phyloP scores from a whole-genome alignment of 2,113 vertebrate genomes.

The Spea bombifrons region DNA sequence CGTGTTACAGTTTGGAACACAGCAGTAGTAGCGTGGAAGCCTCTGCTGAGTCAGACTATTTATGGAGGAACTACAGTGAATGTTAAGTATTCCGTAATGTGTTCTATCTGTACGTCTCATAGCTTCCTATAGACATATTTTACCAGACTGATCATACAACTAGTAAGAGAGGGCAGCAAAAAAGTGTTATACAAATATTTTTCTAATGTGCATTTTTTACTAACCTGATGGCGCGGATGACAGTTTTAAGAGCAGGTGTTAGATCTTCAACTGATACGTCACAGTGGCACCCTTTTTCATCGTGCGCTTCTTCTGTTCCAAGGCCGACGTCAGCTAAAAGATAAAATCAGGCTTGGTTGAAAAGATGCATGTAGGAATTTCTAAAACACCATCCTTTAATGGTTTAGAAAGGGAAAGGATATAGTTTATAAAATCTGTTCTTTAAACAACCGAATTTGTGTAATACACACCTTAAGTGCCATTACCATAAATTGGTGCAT shows the following conservation, averaged over 20 bases:
- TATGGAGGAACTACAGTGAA: too few species aligned
- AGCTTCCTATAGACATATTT: neutral
- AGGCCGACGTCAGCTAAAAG: slow-evolving; percentile 82
- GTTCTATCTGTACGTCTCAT: too few species aligned
- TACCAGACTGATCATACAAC: neutral
- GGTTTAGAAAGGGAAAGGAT: neutral
- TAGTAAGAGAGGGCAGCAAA: neutral
- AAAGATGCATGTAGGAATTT: slow-evolving; percentile 12
- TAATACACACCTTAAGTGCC: neutral
- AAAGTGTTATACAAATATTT: too few species aligned
- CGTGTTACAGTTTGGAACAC: too few species aligned
- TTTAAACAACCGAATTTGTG: neutral
- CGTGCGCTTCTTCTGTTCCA: slow-evolving; percentile 80
- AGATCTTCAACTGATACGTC: slow-evolving; percentile 93
- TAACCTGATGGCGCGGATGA: slow-evolving; percentile 94
- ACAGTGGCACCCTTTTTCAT: slow-evolving; percentile 93
- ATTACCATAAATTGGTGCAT: too few species aligned
- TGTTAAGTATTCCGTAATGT: too few species aligned
- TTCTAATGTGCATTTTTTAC: slow-evolving; percentile 48
- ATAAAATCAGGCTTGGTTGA: slow-evolving; percentile 47
- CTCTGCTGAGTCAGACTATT: too few species aligned
- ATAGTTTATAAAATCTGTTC: neutral
- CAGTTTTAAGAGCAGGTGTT: slow-evolving; percentile 85
- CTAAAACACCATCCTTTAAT: slow-evolving; percentile 21
- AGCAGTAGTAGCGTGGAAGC: too few species aligned